Evolutionary conservation across 2,113 vertebrate genomes (phyloP).

Genomic region (Cavia aperea): DNA sequence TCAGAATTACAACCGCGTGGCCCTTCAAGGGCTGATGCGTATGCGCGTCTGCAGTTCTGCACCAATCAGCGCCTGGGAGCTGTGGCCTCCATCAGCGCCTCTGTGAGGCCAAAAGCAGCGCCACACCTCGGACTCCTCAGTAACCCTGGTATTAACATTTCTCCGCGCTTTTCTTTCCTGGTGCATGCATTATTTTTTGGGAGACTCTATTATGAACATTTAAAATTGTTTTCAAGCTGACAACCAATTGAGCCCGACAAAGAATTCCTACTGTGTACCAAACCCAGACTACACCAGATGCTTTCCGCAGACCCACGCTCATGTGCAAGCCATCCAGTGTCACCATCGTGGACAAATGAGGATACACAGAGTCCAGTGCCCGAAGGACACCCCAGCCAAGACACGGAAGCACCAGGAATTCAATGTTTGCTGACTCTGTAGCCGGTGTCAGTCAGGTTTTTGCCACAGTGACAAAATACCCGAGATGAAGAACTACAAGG

Average conservation of each 20-base stretch:
- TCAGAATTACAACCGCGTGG: no score
- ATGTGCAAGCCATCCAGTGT: neutral
- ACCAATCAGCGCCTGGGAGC: no score
- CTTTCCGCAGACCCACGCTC: neutral
- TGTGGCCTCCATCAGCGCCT: no score
- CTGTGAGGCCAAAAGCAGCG: no score
- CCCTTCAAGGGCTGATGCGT: no score
- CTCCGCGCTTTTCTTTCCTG: no score
- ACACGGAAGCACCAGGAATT: neutral
- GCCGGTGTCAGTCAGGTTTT: neutral
- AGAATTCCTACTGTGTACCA: neutral
- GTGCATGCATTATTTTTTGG: no score
- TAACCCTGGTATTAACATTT: no score
- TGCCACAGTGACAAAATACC: neutral
- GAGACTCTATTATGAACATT: neutral
- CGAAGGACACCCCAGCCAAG: neutral
- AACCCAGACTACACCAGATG: neutral
- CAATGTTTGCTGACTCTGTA: neutral
- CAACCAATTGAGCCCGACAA: neutral
- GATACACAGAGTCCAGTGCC: neutral
- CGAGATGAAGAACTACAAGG: neutral
- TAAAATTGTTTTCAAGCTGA: constrained; percentile 16
- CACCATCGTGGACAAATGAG: neutral
- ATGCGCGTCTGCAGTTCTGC: no score
- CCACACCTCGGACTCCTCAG: no score